Base-by-base conservation (phyloP, 2,888 invertebrate species). In the Yponomeuta cagnagella region DNA sequence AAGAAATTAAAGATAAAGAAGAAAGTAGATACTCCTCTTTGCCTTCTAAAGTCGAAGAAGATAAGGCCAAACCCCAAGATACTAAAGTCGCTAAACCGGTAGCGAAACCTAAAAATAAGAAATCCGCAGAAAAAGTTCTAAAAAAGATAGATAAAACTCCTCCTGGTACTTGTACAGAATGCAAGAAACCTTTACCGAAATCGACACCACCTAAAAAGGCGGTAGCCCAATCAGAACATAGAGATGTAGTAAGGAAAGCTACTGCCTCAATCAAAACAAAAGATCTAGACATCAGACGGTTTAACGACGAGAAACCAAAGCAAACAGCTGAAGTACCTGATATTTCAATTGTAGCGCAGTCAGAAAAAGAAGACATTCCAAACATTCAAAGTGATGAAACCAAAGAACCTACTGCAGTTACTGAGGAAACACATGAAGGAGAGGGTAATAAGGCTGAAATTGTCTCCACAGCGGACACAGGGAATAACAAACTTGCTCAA, bases 401-500 rank as follows among this genome's bases (percentile, higher is more conserved):
- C 37, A 69, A 71, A 75, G 71, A 74, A 73, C 52, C 52, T 58
- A 58, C 52, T 58, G 52, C 52, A 58, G 52, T 15, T 58, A 58
- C 52, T 58, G 74, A 78, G 74, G 72, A 76, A 70, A 77, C 73
- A 30, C 43, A 4, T 5, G 48, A 12, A 79, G 78, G 77, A 82
- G 82, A 80, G 77, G 79, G 79, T 75, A 78, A 77, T 74, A 84
- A 84, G 81, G 79, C 82, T 83, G 85, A 83, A 76, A 77, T 73
- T 73, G 74, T 37, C 37, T 12, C 67, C 43, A 15, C 10, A 65
- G 12, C 65, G 12, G 10, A 65, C 65, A 64, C 31, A 1, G 31
- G 64, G 64, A 64, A 31, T 33, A 65, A 65, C 9, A 43, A 43
- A 43, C 43, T 43, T 31, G 30, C 30, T 30, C 10, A 23, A 64